Percentiles rank a stretch among this genome's conserved stretches.
phyloP scores from a whole-genome alignment of 2,113 vertebrate species.

The Chaenocephalus aceratus region DNA sequence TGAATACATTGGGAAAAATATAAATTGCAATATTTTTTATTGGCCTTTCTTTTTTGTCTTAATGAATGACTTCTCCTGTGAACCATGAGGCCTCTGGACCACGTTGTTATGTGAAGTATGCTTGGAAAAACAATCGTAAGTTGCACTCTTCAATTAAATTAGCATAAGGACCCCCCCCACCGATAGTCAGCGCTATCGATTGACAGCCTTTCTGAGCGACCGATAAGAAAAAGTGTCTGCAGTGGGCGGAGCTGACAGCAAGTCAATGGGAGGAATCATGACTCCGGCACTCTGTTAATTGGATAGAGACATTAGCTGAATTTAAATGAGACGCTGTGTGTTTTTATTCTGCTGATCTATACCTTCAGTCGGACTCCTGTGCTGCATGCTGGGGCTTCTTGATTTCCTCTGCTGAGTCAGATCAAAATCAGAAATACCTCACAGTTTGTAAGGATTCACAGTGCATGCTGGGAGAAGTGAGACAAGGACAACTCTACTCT shows the following conservation, averaged over 20 bases:
- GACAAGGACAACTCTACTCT: not conserved
- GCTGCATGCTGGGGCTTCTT: slow-evolving; percentile 13
- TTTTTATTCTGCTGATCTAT: not conserved
- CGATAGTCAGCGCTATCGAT: slow-evolving; percentile 7
- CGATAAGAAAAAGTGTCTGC: slow-evolving; percentile 14
- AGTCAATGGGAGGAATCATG: slow-evolving; percentile 66
- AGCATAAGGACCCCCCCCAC: slow-evolving; percentile 1
- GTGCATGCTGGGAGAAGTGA: not conserved
- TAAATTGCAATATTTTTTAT: too few species aligned
- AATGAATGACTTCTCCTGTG: too few species aligned
- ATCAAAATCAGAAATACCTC: slow-evolving; percentile 6
- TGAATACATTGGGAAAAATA: too few species aligned
- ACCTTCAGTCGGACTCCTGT: slow-evolving; percentile 24
- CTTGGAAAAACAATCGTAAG: not conserved
- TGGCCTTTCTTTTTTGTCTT: too few species aligned
- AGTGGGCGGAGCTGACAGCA: slow-evolving; percentile 54
- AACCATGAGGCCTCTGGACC: too few species aligned
- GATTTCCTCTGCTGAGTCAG: slow-evolving; percentile 15
- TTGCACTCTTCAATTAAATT: slow-evolving; percentile 4
- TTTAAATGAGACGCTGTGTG: slow-evolving; percentile 48
- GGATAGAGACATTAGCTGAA: slow-evolving; percentile 61
- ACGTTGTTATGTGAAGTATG: too few species aligned
- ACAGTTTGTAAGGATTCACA: not conserved
- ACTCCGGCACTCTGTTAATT: slow-evolving; percentile 61
- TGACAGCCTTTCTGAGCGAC: slow-evolving; percentile 39